phyloP scores from a whole-genome alignment of 2,113 vertebrate genomes.

The Noturus placidus region DNA sequence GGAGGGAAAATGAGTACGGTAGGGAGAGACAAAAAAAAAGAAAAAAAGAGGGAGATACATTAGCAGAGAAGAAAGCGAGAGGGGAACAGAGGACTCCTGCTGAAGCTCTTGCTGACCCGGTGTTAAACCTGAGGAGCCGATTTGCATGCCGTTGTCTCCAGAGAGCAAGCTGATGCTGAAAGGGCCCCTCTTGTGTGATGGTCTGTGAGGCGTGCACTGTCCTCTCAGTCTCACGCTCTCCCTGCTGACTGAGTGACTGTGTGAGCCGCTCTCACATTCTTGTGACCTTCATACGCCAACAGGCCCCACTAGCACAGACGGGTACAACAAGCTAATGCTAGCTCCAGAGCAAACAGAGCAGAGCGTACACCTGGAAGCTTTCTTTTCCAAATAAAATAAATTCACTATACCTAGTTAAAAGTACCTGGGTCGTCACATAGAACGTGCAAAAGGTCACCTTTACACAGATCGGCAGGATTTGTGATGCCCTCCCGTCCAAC shows the following conservation, averaged over 20 bases:
- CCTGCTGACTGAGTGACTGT: conserved; percentile 54
- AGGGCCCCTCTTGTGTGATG: conserved; percentile 35
- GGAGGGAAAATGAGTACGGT: conserved; percentile 45
- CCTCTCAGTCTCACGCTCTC: conserved; percentile 42
- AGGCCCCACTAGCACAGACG: conserved; percentile 63
- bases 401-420: not conserved
- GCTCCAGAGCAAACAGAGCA: conserved; percentile 45
- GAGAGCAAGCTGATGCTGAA: conserved; percentile 42
- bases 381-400: conserved; percentile 13
- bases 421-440: not conserved
- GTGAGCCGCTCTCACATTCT: conserved; percentile 71
- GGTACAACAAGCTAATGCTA: conserved; percentile 61
- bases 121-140: conserved; percentile 25
- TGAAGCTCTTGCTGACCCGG: conserved; percentile 29
- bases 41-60: conserved; percentile 10
- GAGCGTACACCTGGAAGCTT: conserved; percentile 54
- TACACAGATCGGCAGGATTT: conserved; percentile 2
- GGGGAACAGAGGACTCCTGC: conserved; percentile 23
- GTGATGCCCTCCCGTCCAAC: conserved; percentile 34
- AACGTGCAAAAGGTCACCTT: conserved; percentile 28
- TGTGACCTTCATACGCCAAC: conserved; percentile 75
- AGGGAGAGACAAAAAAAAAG: conserved; percentile 59
- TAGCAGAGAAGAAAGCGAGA: not conserved
- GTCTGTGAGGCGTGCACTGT: conserved; percentile 44
- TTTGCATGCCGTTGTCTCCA: conserved; percentile 34